phyloP scores from a whole-genome alignment of 2,888 invertebrate species.

The Leptinotarsa haldemani region DNA sequence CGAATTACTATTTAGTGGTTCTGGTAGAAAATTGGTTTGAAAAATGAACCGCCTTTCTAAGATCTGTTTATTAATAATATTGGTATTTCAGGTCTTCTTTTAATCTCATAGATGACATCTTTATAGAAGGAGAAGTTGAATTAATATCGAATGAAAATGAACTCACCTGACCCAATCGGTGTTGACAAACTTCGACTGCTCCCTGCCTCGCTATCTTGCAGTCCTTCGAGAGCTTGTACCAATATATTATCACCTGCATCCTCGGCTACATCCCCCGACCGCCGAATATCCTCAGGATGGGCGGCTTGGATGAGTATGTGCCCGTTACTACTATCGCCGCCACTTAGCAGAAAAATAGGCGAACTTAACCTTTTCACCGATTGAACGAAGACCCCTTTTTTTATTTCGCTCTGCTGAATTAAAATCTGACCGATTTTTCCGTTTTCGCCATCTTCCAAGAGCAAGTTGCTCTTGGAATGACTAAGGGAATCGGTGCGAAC shows the following conservation, averaged over 20 bases:
- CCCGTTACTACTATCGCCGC: conserved; percentile 60
- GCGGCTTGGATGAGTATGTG: conserved; percentile 60
- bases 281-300: conserved; percentile 51
- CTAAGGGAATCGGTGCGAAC: conserved; percentile 58
- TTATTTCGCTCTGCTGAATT: conserved; percentile 61
- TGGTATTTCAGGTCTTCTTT: too few species aligned
- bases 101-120: too few species aligned
- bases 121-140: too few species aligned
- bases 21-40: too few species aligned
- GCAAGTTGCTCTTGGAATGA: conserved; percentile 55
- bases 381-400: conserved; percentile 62
- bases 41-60: too few species aligned
- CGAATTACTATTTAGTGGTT: too few species aligned
- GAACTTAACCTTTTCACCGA: conserved; percentile 62
- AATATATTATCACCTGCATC: conserved; percentile 55
- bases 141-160: not conserved
- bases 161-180: conserved; percentile 63
- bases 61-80: too few species aligned
- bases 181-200: conserved; percentile 55
- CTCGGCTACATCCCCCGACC: conserved; percentile 49
- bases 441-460: conserved; percentile 56
- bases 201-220: conserved; percentile 56
- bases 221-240: conserved; percentile 59
- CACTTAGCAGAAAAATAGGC: conserved; percentile 62
- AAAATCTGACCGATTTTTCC: conserved; percentile 61